Conservation (phyloP, 1,140 invertebrate genomes). For the Drosophila nikananu region DNA sequence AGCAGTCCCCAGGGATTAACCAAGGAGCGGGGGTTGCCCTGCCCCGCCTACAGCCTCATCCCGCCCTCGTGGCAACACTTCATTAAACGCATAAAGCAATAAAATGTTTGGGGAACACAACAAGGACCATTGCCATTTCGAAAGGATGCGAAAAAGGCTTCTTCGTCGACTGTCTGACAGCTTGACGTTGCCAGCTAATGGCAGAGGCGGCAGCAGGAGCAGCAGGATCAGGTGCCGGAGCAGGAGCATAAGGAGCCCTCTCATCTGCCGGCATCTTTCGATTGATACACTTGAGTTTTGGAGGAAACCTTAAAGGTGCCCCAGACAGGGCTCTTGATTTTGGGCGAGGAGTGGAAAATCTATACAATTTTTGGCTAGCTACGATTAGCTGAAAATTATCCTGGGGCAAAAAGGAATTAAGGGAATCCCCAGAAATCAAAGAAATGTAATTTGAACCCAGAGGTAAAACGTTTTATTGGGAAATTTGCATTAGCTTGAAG, state of each 20-base stretch:
- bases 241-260: neutral
- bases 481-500: too few species aligned
- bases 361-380: neutral
- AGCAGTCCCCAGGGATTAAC: constrained; percentile 18
- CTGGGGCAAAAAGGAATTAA: neutral
- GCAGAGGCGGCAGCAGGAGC: constrained; percentile 21
- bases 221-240: constrained; percentile 3
- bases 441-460: neutral
- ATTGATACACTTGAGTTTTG: constrained; percentile 19
- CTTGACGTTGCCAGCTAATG: constrained; percentile 73
- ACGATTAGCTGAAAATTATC: neutral
- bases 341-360: neutral
- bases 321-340: constrained; percentile 2
- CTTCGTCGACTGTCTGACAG: constrained; percentile 59
- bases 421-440: neutral
- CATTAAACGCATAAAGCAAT: constrained; percentile 84
- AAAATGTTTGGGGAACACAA: constrained; percentile 75
- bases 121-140: constrained; percentile 30
- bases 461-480: neutral
- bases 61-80: constrained; percentile 60
- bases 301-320: constrained; percentile 11
- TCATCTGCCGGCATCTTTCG: constrained; percentile 1
- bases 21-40: constrained; percentile 2
- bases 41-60: neutral
- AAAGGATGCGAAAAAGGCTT: constrained; percentile 43